Evolutionary conservation across 1,140 invertebrate genomes (phyloP).

Genomic region (Formica exsecta): DNA sequence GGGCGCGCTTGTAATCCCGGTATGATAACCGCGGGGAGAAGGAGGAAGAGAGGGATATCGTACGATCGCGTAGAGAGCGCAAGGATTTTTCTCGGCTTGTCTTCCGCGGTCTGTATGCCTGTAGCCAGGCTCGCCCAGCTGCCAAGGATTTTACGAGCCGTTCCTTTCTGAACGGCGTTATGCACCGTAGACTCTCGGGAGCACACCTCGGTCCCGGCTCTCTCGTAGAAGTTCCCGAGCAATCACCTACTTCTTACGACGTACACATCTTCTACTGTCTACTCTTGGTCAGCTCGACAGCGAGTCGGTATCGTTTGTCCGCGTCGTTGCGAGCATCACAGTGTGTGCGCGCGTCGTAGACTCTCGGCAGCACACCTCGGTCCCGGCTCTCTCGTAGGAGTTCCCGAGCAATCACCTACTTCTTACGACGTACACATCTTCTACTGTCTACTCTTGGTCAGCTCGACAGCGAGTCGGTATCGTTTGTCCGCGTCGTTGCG

Average conservation of each 20-base stretch:
- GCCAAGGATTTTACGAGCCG: conserved; percentile 65
- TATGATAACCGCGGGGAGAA: conserved; percentile 12
- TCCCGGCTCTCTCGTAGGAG: conserved; percentile 67
- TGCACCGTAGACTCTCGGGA: conserved; percentile 57
- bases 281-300: conserved; percentile 9
- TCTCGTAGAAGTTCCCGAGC: conserved; percentile 66
- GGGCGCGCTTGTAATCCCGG: conserved; percentile 34
- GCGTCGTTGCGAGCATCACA: conserved; percentile 23
- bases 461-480: conserved; percentile 29
- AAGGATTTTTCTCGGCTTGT: conserved; percentile 46
- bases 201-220: conserved; percentile 54
- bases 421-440: conserved; percentile 61
- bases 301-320: conserved; percentile 52
- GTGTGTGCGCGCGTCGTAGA: conserved; percentile 26
- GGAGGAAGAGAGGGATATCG: conserved; percentile 8
- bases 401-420: conserved; percentile 66
- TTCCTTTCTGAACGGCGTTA: conserved; percentile 66
- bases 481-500: conserved; percentile 49
- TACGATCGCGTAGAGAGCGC: conserved; percentile 28
- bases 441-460: conserved; percentile 33
- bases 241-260: conserved; percentile 66
- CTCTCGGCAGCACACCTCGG: conserved; percentile 45
- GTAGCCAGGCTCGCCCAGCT: conserved; percentile 28
- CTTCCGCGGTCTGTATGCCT: not conserved
- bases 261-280: conserved; percentile 56